Evolutionary conservation across 2,113 vertebrate species (phyloP).

Genomic region (Myrmecobius fasciatus): DNA sequence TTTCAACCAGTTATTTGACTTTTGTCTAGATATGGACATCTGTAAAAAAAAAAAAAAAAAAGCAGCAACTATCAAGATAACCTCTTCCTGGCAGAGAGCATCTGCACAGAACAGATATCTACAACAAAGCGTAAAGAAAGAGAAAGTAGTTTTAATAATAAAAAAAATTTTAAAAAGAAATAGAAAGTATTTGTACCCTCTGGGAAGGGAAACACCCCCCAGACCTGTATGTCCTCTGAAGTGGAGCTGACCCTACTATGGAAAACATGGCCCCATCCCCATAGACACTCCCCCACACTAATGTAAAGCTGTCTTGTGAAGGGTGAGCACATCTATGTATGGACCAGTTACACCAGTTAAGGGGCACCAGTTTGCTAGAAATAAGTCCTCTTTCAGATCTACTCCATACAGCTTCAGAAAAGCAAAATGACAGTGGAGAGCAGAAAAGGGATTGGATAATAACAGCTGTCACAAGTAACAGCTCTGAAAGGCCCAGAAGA

Average conservation of each 20-base stretch:
- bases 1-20: constrained; percentile 8
- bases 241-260: constrained; percentile 12
- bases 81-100: background rate
- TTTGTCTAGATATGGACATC: background rate
- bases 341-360: constrained; percentile 42
- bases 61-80: background rate
- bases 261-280: background rate
- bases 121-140: background rate
- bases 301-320: constrained; percentile 27
- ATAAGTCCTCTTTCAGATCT: constrained; percentile 44
- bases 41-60: too few relatives aligned
- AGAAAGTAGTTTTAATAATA: too few relatives aligned
- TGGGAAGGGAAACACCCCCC: constrained; percentile 37
- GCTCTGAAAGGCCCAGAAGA: background rate
- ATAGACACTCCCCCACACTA: background rate
- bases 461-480: constrained; percentile 51
- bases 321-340: constrained; percentile 41
- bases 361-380: constrained; percentile 45
- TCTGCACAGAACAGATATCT: constrained; percentile 20
- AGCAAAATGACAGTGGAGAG: constrained; percentile 49
- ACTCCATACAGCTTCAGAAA: constrained; percentile 41
- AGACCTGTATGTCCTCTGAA: background rate
- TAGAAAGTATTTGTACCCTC: background rate
- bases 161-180: too few relatives aligned
- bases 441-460: constrained; percentile 26